Percentiles rank a stretch among this genome's conserved stretches.
phyloP scores from a whole-genome alignment of 2,797 vertebrate species.

The Lateolabrax maculatus region DNA sequence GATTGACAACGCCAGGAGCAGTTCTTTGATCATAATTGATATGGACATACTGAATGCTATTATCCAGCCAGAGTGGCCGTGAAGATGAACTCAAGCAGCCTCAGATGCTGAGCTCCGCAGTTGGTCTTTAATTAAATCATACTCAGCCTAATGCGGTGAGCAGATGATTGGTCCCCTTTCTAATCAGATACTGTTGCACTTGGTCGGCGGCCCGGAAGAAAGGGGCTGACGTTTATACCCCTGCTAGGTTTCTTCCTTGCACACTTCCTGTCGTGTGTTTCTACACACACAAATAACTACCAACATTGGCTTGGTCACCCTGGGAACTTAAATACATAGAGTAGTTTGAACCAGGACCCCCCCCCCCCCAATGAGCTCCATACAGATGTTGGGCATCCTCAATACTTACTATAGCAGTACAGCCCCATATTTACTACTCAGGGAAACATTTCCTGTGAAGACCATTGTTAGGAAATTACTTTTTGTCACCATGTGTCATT shows the following conservation, averaged over 20 bases:
- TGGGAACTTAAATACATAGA: slow-evolving; percentile 52
- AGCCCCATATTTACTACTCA: background rate
- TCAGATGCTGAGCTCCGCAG: slow-evolving; percentile 49
- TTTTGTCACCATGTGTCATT: slow-evolving; percentile 36
- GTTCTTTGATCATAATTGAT: background rate
- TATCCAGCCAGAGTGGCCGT: slow-evolving; percentile 20
- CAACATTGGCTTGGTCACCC: slow-evolving; percentile 45
- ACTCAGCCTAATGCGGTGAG: slow-evolving; percentile 68
- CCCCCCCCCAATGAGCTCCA: slow-evolving; percentile 29
- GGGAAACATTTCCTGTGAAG: slow-evolving; percentile 13
- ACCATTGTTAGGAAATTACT: slow-evolving; percentile 6
- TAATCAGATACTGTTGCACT: slow-evolving; percentile 73
- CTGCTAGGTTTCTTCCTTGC: slow-evolving; percentile 42
- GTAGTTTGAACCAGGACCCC: slow-evolving; percentile 26
- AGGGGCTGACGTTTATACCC: slow-evolving; percentile 59
- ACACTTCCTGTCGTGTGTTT: slow-evolving; percentile 62
- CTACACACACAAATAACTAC: slow-evolving; percentile 46
- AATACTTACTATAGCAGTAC: background rate
- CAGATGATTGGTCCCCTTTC: slow-evolving; percentile 59
- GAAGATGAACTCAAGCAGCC: slow-evolving; percentile 38
- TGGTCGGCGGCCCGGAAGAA: slow-evolving; percentile 60
- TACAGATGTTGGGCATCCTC: slow-evolving; percentile 1
- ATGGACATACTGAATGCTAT: too few relatives aligned
- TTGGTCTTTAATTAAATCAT: slow-evolving; percentile 71
- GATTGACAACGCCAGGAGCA: slow-evolving; percentile 8